A percentile compares a stretch with the other conserved stretches of the same genome.
Conservation (phyloP, 2,888 invertebrate genomes). For the Busseola fusca region DNA sequence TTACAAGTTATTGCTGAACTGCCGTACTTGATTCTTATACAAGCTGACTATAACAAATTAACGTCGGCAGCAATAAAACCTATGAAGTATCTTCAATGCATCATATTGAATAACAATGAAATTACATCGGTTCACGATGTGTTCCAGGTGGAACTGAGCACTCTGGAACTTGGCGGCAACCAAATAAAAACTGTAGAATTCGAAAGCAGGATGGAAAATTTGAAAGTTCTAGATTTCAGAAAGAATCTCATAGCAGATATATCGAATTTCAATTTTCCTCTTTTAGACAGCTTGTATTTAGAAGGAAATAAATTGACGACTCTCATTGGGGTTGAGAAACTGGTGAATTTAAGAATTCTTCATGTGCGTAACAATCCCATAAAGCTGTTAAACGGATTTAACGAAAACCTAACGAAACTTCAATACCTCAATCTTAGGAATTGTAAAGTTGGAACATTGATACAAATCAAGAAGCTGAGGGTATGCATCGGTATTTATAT, state of each 20-base stretch:
- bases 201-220: conserved; percentile 71
- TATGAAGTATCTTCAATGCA: conserved; percentile 90
- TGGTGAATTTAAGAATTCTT: conserved; percentile 90
- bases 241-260: conserved; percentile 86
- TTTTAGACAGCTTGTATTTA: conserved; percentile 92
- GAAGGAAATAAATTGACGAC: conserved; percentile 92
- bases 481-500: conserved; percentile 60
- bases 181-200: conserved; percentile 77
- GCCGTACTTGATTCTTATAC: conserved; percentile 88
- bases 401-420: conserved; percentile 78
- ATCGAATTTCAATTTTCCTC: conserved; percentile 81
- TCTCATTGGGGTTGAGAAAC: conserved; percentile 89
- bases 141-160: conserved; percentile 87
- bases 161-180: conserved; percentile 88
- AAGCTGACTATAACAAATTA: conserved; percentile 88
- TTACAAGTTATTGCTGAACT: conserved; percentile 85
- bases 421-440: conserved; percentile 89
- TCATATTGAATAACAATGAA: conserved; percentile 88
- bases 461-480: conserved; percentile 87
- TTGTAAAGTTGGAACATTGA: conserved; percentile 86
- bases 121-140: conserved; percentile 86
- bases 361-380: conserved; percentile 92
- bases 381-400: conserved; percentile 87
- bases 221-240: conserved; percentile 88
- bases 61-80: conserved; percentile 83